Evolutionary conservation across 2,888 invertebrate species (phyloP).

Genomic region (Drosophila kuntzei): DNA sequence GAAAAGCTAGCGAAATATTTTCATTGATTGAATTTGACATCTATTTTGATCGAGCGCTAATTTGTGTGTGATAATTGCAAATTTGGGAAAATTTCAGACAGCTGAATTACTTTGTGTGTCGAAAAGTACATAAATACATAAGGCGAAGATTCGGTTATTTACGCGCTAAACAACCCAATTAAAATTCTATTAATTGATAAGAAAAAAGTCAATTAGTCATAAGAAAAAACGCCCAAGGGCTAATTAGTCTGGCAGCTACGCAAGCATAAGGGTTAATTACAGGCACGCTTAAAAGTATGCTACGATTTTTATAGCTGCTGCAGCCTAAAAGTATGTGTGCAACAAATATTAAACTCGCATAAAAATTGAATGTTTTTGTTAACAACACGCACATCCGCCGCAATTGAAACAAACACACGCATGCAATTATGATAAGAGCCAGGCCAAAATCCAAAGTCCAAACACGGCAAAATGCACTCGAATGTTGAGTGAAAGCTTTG

Average conservation of each 20-base stretch:
- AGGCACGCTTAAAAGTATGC: slow-evolving; percentile 45
- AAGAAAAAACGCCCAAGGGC: slow-evolving; percentile 9
- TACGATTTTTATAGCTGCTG: slow-evolving; percentile 5
- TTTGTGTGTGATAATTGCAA: slow-evolving; percentile 60
- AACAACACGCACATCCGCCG: neutral
- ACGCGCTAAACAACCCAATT: slow-evolving; percentile 44
- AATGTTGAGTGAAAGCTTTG: slow-evolving; percentile 30
- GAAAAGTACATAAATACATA: slow-evolving; percentile 5
- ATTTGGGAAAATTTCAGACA: slow-evolving; percentile 48
- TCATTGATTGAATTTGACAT: slow-evolving; percentile 50
- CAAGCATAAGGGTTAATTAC: slow-evolving; percentile 38
- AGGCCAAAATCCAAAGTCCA: slow-evolving; percentile 17
- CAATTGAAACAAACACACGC: slow-evolving; percentile 6
- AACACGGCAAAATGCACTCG: slow-evolving; percentile 31
- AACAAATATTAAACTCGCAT: slow-evolving; percentile 3
- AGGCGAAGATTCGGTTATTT: slow-evolving; percentile 19
- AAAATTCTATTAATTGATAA: slow-evolving; percentile 71
- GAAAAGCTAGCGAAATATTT: slow-evolving; percentile 65
- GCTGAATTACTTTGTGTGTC: slow-evolving; percentile 8
- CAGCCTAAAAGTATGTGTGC: slow-evolving; percentile 46
- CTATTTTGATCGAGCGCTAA: slow-evolving; percentile 71
- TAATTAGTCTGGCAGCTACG: slow-evolving; percentile 36
- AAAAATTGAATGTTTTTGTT: slow-evolving; percentile 4
- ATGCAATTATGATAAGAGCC: slow-evolving; percentile 44
- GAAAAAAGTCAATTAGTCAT: slow-evolving; percentile 43